Base-by-base conservation (phyloP, 2,888 invertebrate genomes). In the Patella pellucida region DNA sequence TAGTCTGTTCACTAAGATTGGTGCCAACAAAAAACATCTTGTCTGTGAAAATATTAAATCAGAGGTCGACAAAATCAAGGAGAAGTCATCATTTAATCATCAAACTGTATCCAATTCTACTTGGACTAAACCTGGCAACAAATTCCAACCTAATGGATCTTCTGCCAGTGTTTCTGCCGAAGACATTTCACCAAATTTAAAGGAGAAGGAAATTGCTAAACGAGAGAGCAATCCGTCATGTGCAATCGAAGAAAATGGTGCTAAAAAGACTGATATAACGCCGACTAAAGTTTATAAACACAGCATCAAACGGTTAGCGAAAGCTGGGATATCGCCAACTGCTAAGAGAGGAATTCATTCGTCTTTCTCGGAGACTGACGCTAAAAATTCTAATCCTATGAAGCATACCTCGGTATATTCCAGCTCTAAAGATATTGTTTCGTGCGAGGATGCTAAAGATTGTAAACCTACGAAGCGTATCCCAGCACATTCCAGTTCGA, bases 281-380 rank as follows among this genome's bases (percentile, higher is more conserved):
- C 81, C 81, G 16, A 78, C 77, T 9, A 82, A 82, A 76, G 19
- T 76, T 12, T 79, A 78, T 51, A 73, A 71, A 51, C 62, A 71
- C 14, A 70, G 70, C 14, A 62, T 80, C 3, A 86, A 86, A 75
- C 79, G 86, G 56, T 80, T 83, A 79, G 82, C 85, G 51, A 81
- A 83, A 69, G 50, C 81, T 31, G 85, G 86, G 1, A 69, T 78
- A 31, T 85, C 85, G 11, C 86, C 86, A 11, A 78, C 69, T 3
- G 74, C 84, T 5, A 86, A 86, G 71, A 79, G 83, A 69, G 73
- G 71, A 14, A 52, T 52, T 15, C 31, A 52, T 52, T 51, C 71
- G 27, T 68, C 75, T 27, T 54, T 68, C 19, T 27, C 52, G 12
- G 31, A 15, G 15, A 27, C 50, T n/a, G 69, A 3, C 56, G 14